A percentile compares a stretch with the other conserved stretches of the same genome.
These are phyloP conservation scores for Pagrus major DNA, from an alignment of 2,113 vertebrate genomes.

Conservation along the genomic window DNA sequence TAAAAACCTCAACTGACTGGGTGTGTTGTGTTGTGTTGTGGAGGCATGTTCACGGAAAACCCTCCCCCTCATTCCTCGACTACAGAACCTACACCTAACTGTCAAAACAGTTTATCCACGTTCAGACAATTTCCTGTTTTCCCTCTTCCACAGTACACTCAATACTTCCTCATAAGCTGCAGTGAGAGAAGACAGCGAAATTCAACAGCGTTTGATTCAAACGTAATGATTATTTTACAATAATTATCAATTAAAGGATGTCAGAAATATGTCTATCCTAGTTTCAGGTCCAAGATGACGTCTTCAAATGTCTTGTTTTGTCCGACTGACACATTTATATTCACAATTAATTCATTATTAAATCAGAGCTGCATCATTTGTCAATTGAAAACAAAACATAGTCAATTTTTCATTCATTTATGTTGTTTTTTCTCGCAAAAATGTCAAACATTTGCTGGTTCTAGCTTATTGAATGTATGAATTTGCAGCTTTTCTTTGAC, in stretches of 20 bases:
- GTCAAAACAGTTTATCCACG: not conserved
- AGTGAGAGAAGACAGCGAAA: not conserved
- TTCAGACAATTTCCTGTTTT: not conserved
- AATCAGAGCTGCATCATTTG: not conserved
- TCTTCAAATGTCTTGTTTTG: not conserved
- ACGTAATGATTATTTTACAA: not conserved
- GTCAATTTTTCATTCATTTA: too few species aligned
- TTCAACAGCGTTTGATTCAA: not conserved
- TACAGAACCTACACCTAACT: not conserved
- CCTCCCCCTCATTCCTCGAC: not conserved
- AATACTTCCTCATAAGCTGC: not conserved
- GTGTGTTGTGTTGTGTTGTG: not conserved
- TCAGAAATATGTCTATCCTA: not conserved
- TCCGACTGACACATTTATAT: too few species aligned
- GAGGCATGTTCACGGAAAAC: not conserved
- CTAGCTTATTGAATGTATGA: too few species aligned
- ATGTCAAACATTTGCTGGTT: too few species aligned
- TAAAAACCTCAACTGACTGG: not conserved
- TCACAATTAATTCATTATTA: not conserved
- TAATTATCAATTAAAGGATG: not conserved
- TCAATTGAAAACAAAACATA: too few species aligned
- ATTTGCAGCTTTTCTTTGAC: too few species aligned
- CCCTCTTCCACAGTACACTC: not conserved
- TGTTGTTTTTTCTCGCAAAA: too few species aligned
- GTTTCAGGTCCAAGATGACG: not conserved